Evolutionary conservation across 2,888 invertebrate species (phyloP).

Genomic region (Macroteleia sp.): DNA sequence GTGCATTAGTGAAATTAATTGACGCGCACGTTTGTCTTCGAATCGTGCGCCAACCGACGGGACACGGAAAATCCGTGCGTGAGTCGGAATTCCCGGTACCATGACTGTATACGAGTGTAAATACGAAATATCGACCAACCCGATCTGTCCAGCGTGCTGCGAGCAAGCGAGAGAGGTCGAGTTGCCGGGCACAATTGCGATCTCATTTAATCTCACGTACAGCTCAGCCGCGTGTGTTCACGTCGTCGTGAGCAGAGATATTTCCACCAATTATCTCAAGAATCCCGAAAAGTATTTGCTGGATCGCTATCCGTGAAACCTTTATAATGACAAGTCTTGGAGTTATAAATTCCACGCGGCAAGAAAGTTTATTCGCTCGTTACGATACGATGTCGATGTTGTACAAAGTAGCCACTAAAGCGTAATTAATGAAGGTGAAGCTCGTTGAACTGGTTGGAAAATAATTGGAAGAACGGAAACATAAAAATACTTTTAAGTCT

Average conservation of each 20-base stretch:
- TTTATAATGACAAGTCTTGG: conserved; percentile 43
- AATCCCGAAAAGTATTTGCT: conserved; percentile 54
- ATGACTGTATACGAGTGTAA: conserved; percentile 67
- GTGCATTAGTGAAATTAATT: conserved; percentile 54
- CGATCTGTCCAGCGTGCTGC: conserved; percentile 6
- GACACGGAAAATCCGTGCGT: conserved; percentile 55
- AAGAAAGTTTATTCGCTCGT: conserved; percentile 58
- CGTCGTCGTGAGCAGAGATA: conserved; percentile 36
- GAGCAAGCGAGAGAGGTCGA: not conserved
- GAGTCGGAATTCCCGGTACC: conserved; percentile 49
- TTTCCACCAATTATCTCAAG: conserved; percentile 52
- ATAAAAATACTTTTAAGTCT: conserved; percentile 56
- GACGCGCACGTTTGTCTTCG: conserved; percentile 51
- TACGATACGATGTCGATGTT: conserved; percentile 48
- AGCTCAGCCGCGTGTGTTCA: conserved; percentile 9
- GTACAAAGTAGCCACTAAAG: conserved; percentile 57
- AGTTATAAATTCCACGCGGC: conserved; percentile 48
- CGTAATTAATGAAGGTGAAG: conserved; percentile 60
- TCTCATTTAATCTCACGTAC: conserved; percentile 32
- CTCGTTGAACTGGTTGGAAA: conserved; percentile 57
- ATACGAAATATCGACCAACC: conserved; percentile 69
- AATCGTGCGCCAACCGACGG: conserved; percentile 2
- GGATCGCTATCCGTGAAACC: conserved; percentile 20
- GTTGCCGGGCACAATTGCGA: conserved; percentile 16
- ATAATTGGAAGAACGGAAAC: conserved; percentile 57